These are phyloP conservation scores for Crypturellus undulatus DNA, from an alignment of 2,113 vertebrate genomes.

Conservation along the genomic window DNA sequence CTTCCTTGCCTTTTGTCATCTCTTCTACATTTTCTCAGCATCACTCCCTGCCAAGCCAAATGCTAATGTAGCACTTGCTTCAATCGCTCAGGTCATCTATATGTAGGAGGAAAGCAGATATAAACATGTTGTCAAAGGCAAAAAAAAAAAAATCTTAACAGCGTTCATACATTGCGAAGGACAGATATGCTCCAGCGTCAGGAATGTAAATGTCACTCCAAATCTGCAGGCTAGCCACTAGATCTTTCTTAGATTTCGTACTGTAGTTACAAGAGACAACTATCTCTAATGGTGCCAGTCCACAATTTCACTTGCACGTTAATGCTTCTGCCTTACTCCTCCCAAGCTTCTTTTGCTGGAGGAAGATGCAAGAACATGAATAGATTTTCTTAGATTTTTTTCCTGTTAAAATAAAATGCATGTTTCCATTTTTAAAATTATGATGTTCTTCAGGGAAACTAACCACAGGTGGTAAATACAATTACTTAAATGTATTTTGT, in stretches of 20 bases:
- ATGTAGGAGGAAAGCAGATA: not conserved
- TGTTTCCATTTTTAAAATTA: not conserved
- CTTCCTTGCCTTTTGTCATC: not conserved
- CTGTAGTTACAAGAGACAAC: not conserved
- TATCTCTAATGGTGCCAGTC: not conserved
- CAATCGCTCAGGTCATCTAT: not conserved
- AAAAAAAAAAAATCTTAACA: not conserved
- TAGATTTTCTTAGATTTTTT: not conserved
- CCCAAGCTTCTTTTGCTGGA: not conserved
- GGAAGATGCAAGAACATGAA: not conserved
- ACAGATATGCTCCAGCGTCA: not conserved
- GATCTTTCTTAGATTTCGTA: not conserved
- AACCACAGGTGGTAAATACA: not conserved
- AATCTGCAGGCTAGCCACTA: not conserved
- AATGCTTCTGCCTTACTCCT: not conserved
- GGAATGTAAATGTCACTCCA: not conserved
- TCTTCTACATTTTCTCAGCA: not conserved
- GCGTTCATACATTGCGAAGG: not conserved
- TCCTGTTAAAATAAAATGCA: not conserved
- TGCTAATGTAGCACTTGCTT: conserved; percentile 27
- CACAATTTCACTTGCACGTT: not conserved
- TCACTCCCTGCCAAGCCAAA: not conserved
- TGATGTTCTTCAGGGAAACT: not conserved
- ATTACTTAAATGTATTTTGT: not conserved
- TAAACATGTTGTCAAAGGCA: not conserved